A percentile compares a stretch with the other conserved stretches of the same genome.
Evolutionary conservation across 2,888 invertebrate genomes (phyloP).

Genomic region (Pachliopta kotzebuea): DNA sequence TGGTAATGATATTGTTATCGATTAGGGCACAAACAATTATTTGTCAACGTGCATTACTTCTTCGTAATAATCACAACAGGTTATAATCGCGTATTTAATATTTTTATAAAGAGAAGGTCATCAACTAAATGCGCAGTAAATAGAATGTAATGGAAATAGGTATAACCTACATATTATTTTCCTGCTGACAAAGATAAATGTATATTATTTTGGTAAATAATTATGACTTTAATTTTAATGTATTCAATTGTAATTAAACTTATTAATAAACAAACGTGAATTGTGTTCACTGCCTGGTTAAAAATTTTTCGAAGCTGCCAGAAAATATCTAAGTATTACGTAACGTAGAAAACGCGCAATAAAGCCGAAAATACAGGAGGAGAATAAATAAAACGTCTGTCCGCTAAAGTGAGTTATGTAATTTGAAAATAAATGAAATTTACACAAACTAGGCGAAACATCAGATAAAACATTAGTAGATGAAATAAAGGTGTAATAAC

Average conservation of each 20-base stretch:
- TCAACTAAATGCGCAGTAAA: neutral
- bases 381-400: conserved; percentile 64
- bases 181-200: neutral
- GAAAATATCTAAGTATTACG: conserved; percentile 54
- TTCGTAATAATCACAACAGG: too few relatives aligned
- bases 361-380: conserved; percentile 59
- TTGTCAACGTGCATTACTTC: too few relatives aligned
- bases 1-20: too few relatives aligned
- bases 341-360: conserved; percentile 60
- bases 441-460: conserved; percentile 21
- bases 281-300: neutral
- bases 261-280: neutral
- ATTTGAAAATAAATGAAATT: conserved; percentile 52
- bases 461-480: conserved; percentile 17
- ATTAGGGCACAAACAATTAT: too few relatives aligned
- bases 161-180: neutral
- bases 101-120: too few relatives aligned
- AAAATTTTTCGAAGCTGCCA: conserved; percentile 40
- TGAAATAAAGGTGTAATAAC: conserved; percentile 4
- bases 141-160: neutral
- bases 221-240: too few relatives aligned
- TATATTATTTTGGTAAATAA: neutral
- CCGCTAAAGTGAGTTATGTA: conserved; percentile 55
- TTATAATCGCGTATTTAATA: too few relatives aligned
- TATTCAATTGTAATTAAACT: neutral